Base-by-base conservation (phyloP, 1,140 invertebrate species). In the Drosophila athabasca region DNA sequence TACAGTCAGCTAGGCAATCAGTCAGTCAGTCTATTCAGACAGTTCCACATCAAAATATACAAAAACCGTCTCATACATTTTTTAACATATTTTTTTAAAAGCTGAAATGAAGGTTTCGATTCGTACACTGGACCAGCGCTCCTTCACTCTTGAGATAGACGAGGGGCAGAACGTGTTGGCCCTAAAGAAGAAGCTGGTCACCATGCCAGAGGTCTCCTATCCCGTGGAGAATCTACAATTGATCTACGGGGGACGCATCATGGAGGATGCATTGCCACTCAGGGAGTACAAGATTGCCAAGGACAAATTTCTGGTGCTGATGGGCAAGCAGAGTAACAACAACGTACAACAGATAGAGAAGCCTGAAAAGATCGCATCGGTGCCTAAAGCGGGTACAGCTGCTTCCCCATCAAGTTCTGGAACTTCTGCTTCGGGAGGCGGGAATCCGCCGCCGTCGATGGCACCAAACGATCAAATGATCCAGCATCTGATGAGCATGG, bases 191-290 rank as follows among this genome's bases (percentile, higher is more conserved):
- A 52, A 39, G 0, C 52, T 90, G 17, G 62, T 62, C 8, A 39
- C 51, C 8, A 39, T 80, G 41, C 71, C 79, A 6, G 73, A 77
- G 35, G 54, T 87, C 6, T 19, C 52, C 8, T 49, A 87, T 9
- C 57, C 83, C 0, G 61, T 66, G 7, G 90, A 90, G 2, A 55
- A 35, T n/a, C 29, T 79, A 31, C 84, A 90, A 51, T 22, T 90
- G 6, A 83, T 90, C 9, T 90, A 90, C 60, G 61, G 62, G 6
- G 90, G 90, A 2, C 74, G 79, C n/a, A 90, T 90, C 2, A 67
- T 90, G 76, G 53, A 90, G 43, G 82, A 90, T 24, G 76, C 57
- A 3, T 26, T 66, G 43, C 68, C 70, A 0, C 45, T 90, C 15
- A 68, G 55, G 7, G 62, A 72, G 0, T 90, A 90, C 41, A 58